phyloP scores from a whole-genome alignment of 2,888 invertebrate species.

The Oscheius onirici region DNA sequence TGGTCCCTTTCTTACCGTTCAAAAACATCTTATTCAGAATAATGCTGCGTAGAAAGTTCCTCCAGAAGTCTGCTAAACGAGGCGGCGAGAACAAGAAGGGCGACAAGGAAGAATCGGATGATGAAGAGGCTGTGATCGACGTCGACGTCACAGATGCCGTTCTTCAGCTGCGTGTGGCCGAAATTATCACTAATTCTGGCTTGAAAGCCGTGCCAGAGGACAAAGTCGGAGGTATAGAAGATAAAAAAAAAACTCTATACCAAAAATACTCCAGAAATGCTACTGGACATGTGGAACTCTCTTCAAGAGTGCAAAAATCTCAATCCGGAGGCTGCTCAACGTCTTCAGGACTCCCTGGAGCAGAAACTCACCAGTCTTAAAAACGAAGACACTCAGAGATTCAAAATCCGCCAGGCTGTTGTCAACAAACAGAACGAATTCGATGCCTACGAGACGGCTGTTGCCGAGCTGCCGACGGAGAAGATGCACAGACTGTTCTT shows the following conservation, averaged over 20 bases:
- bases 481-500: conserved; percentile 28
- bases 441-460: conserved; percentile 27
- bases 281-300: conserved; percentile 22
- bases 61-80: not conserved
- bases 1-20: not conserved
- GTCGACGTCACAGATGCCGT: conserved; percentile 29
- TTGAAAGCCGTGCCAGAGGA: not conserved
- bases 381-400: conserved; percentile 24
- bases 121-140: conserved; percentile 29
- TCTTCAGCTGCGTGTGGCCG: conserved; percentile 21
- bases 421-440: conserved; percentile 14
- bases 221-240: conserved; percentile 26
- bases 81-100: not conserved
- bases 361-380: not conserved
- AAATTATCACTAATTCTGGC: conserved; percentile 13
- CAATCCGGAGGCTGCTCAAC: not conserved
- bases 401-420: conserved; percentile 7
- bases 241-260: not conserved
- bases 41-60: conserved; percentile 21
- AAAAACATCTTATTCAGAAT: conserved; percentile 19
- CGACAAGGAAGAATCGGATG: not conserved
- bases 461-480: conserved; percentile 1
- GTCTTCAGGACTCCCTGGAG: not conserved
- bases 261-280: conserved; percentile 7
- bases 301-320: conserved; percentile 11